A percentile compares a stretch with the other conserved stretches of the same genome.
These are phyloP conservation scores for Amia ocellicauda DNA, from an alignment of 2,113 vertebrate species.

Conservation along the genomic window DNA sequence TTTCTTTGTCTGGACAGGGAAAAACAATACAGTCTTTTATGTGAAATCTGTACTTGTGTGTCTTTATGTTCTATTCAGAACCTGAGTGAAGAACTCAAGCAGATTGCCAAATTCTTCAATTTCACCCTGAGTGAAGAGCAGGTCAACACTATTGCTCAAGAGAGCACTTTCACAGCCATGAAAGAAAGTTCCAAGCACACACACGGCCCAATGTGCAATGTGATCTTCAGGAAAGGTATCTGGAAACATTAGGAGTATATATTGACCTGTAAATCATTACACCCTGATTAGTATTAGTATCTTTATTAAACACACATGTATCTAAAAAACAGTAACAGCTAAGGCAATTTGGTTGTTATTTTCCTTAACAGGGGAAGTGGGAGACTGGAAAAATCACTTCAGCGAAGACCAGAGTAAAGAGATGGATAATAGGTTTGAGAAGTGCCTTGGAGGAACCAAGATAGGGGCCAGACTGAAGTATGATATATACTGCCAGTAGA, in stretches of 20 bases:
- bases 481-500: constrained; percentile 44
- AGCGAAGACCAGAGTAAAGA: constrained; percentile 57
- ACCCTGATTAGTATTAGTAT: background rate
- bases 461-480: constrained; percentile 59
- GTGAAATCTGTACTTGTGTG: background rate
- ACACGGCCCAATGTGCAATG: background rate
- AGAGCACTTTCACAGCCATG: background rate
- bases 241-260: no score
- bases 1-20: no score
- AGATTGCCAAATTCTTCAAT: background rate
- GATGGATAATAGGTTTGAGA: constrained; percentile 70
- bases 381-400: constrained; percentile 67
- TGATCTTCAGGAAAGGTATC: constrained; percentile 50
- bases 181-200: background rate
- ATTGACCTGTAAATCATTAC: background rate
- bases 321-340: background rate
- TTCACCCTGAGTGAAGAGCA: background rate
- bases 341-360: background rate
- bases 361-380: constrained; percentile 45
- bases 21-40: no score
- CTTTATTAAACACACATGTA: background rate
- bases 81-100: background rate
- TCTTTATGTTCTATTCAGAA: background rate
- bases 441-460: constrained; percentile 51
- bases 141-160: background rate